Conservation (phyloP, 2,113 vertebrate species). For the Pipra filicauda region DNA sequence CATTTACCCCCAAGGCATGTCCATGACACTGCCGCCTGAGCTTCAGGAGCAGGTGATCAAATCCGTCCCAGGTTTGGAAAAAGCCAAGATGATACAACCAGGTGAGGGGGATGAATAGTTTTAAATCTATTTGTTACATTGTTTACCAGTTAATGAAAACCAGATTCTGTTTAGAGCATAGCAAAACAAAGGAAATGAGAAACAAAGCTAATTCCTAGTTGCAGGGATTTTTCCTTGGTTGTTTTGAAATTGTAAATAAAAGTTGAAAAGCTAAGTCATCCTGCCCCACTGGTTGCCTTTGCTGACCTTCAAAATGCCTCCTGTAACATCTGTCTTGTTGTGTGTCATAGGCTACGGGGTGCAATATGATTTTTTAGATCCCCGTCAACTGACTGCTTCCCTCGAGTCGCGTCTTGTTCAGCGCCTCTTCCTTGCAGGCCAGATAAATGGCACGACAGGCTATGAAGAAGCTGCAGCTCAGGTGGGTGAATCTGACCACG, state of each 20-base stretch:
- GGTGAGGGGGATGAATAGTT: slow-evolving; percentile 69
- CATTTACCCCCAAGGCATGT: slow-evolving; percentile 92
- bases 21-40: slow-evolving; percentile 89
- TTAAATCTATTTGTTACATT: neutral
- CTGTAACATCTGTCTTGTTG: neutral
- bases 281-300: neutral
- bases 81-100: slow-evolving; percentile 83
- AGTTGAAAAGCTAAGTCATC: neutral
- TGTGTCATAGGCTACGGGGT: slow-evolving; percentile 88
- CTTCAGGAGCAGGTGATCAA: slow-evolving; percentile 87
- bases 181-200: neutral
- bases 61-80: slow-evolving; percentile 82
- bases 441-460: slow-evolving; percentile 96
- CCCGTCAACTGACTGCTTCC: slow-evolving; percentile 85
- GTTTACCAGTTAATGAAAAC: neutral
- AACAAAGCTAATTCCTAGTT: neutral
- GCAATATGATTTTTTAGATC: slow-evolving; percentile 94
- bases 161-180: neutral
- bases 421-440: slow-evolving; percentile 91
- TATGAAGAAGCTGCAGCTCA: slow-evolving; percentile 97
- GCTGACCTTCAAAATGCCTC: neutral
- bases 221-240: neutral
- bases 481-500: slow-evolving; percentile 44
- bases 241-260: neutral
- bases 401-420: slow-evolving; percentile 87